Evolutionary conservation across 2,113 vertebrate species (phyloP).

Genomic region (Hiodon alosoides): DNA sequence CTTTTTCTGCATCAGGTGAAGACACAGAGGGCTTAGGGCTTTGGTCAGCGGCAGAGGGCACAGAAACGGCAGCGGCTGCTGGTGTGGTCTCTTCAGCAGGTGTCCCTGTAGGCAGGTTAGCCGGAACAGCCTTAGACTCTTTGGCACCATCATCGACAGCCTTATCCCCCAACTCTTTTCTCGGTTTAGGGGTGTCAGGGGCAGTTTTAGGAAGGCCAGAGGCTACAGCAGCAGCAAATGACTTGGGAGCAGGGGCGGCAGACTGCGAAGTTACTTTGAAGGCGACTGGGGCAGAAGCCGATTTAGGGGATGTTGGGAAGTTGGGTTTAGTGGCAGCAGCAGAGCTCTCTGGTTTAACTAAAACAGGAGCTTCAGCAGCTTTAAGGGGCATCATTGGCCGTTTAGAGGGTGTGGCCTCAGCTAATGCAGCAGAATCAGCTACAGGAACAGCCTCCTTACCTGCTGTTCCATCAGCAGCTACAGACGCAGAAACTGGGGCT

Average conservation of each 20-base stretch:
- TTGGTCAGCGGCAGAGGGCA: slow-evolving; percentile 10
- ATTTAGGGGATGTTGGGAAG: slow-evolving; percentile 30
- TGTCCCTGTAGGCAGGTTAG: slow-evolving; percentile 31
- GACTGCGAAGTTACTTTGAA: slow-evolving; percentile 57
- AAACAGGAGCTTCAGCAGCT: not conserved
- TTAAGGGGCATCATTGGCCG: too few relatives aligned
- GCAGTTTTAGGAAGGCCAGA: slow-evolving; percentile 43
- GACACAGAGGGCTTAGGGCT: slow-evolving; percentile 16
- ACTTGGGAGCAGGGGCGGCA: slow-evolving; percentile 53
- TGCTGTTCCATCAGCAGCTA: slow-evolving; percentile 3
- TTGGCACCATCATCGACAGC: not conserved
- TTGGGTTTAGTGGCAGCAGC: slow-evolving; percentile 15
- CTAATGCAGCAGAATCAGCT: slow-evolving; percentile 5
- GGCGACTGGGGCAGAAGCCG: slow-evolving; percentile 38
- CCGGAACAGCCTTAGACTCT: not conserved
- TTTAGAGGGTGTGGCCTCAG: slow-evolving; percentile 20
- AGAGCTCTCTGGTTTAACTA: slow-evolving; percentile 13
- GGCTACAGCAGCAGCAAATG: slow-evolving; percentile 48
- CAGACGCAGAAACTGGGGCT: slow-evolving; percentile 3
- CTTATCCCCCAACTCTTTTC: not conserved
- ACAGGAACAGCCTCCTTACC: too few relatives aligned
- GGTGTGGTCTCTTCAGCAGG: slow-evolving; percentile 28
- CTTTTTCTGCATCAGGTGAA: slow-evolving; percentile 20
- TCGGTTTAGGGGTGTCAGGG: slow-evolving; percentile 22
- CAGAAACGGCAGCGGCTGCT: slow-evolving; percentile 9